phyloP scores from a whole-genome alignment of 2,113 vertebrate species.

The Dunckerocampus dactyliophorus region DNA sequence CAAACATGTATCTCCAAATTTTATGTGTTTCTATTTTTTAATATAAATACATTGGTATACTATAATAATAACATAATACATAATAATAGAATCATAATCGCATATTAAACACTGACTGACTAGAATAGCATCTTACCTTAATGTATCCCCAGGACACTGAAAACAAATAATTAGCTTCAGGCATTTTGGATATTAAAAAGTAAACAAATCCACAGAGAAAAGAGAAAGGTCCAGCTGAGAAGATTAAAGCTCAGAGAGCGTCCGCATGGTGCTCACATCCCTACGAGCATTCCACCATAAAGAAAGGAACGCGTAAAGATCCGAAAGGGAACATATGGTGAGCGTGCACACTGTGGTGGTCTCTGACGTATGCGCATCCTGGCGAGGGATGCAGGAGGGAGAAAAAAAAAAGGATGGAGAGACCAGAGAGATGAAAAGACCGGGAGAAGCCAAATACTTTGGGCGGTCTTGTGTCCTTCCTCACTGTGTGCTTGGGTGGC shows the following conservation, averaged over 20 bases:
- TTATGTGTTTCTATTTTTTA: no score
- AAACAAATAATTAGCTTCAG: constrained; percentile 93
- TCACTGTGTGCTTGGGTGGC: constrained; percentile 54
- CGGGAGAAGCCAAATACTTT: constrained; percentile 71
- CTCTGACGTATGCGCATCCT: constrained; percentile 7
- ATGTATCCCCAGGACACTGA: constrained; percentile 99
- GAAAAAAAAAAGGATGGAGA: constrained; percentile 75
- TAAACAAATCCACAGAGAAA: constrained; percentile 30
- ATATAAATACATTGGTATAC: no score
- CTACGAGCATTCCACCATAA: constrained; percentile 30
- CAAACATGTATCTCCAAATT: no score
- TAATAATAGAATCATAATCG: not conserved
- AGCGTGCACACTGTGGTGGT: constrained; percentile 21
- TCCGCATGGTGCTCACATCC: constrained; percentile 6
- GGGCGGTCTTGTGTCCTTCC: constrained; percentile 45
- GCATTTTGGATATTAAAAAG: constrained; percentile 79
- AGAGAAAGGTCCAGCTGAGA: constrained; percentile 19
- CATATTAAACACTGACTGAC: not conserved
- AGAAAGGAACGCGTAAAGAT: constrained; percentile 20
- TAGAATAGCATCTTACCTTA: constrained; percentile 82
- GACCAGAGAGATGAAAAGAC: constrained; percentile 67
- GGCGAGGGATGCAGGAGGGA: constrained; percentile 17
- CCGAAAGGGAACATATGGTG: constrained; percentile 39
- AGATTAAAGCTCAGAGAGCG: not conserved
- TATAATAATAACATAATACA: no score